These are phyloP conservation scores for fruit fly (Drosophila melanogaster) DNA, from an alignment of 1,140 invertebrate genomes.

Conservation along the genomic window DNA sequence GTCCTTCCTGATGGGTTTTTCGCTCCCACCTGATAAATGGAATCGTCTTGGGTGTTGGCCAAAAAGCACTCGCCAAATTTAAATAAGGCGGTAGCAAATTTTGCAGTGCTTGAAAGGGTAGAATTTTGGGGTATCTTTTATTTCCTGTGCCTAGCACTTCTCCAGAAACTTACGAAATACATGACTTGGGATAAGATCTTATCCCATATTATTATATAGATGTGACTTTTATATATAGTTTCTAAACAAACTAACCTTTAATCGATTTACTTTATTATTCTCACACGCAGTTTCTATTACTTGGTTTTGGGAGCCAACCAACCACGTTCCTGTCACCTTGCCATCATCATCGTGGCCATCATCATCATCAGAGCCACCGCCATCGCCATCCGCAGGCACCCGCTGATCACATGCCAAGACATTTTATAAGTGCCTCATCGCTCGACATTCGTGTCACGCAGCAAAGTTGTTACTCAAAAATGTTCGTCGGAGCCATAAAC, in stretches of 20 bases:
- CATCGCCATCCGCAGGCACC: conserved; percentile 36
- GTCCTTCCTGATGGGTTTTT: conserved; percentile 50
- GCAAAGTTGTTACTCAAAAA: conserved; percentile 82
- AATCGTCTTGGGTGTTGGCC: conserved; percentile 11
- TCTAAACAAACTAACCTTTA: too few species aligned
- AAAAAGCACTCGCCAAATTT: conserved; percentile 1
- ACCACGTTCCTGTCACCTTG: conserved; percentile 37
- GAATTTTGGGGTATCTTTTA: too few species aligned
- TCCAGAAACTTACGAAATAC: too few species aligned
- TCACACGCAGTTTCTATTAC: conserved; percentile 15
- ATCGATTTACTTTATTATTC: conserved; percentile 20
- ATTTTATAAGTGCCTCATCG: conserved; percentile 54
- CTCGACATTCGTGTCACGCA: conserved; percentile 76
- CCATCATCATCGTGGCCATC: conserved; percentile 21
- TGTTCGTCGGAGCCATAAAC: conserved; percentile 59
- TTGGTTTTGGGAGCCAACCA: conserved; percentile 13
- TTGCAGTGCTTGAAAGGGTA: too few species aligned
- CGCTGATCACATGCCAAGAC: conserved; percentile 59
- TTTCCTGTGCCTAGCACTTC: too few species aligned
- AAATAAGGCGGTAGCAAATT: conserved; percentile 1
- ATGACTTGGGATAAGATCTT: too few species aligned
- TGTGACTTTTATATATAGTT: too few species aligned
- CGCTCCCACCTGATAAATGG: conserved; percentile 41
- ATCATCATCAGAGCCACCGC: conserved; percentile 31
- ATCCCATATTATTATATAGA: too few species aligned